Percentiles rank a stretch among this genome's conserved stretches.
Conservation (phyloP, 53 echinoderm and acorn worm genomes). For the Arbacia lixula region DNA sequence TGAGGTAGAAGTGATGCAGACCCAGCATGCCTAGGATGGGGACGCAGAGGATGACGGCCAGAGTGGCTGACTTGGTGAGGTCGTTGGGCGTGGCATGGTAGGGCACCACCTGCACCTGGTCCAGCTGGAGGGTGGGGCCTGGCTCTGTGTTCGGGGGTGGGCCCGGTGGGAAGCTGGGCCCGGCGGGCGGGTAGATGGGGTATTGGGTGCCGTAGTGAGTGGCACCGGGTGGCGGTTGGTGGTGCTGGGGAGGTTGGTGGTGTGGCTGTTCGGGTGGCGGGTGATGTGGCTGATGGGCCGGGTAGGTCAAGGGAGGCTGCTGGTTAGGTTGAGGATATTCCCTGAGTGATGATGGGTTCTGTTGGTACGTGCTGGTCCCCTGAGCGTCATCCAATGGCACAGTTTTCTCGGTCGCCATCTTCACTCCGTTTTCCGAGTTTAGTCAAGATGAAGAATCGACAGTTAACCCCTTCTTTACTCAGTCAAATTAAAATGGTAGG, state of each 20-base stretch:
- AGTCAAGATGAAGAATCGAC: no score
- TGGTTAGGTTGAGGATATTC: not conserved
- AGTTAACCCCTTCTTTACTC: no score
- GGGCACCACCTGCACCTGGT: constrained; percentile 19
- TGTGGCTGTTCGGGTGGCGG: not conserved
- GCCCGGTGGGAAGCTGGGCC: not conserved
- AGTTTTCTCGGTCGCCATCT: no score
- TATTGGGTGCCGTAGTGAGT: no score
- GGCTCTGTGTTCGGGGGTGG: not conserved
- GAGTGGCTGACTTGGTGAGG: not conserved
- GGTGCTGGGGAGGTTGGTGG: constrained; percentile 1
- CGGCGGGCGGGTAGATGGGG: not conserved
- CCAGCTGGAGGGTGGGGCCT: not conserved
- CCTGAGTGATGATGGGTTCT: no score
- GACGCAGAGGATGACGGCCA: constrained; percentile 42
- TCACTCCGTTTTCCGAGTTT: no score
- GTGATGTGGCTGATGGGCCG: not conserved
- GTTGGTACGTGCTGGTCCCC: no score
- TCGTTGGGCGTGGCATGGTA: not conserved
- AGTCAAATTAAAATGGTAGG: no score
- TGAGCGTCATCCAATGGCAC: no score
- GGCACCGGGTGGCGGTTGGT: constrained; percentile 24
- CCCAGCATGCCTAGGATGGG: constrained; percentile 56
- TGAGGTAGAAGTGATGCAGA: constrained; percentile 72
- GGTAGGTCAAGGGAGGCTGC: not conserved